Conservation (phyloP, 2,797 vertebrate species). For the Notamacropus eugenii region DNA sequence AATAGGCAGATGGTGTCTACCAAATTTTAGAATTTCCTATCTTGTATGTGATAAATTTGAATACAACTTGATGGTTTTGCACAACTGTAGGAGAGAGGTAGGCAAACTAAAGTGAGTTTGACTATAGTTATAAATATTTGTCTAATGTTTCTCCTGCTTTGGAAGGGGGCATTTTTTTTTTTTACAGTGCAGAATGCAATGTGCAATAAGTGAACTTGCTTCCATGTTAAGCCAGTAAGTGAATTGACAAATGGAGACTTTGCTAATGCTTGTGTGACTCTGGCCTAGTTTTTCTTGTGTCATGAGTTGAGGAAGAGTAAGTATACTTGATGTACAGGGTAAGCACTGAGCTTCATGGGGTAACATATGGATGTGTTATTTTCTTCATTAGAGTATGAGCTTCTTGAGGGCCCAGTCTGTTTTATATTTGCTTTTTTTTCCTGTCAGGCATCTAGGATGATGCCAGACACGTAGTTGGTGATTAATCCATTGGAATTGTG, state of each 20-base stretch:
- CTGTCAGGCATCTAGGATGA: background rate
- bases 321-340: background rate
- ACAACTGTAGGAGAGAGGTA: conserved; percentile 75
- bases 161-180: background rate
- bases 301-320: background rate
- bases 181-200: background rate
- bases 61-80: conserved; percentile 74
- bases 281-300: conserved; percentile 6
- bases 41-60: conserved; percentile 76
- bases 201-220: background rate
- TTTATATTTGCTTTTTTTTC: background rate
- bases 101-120: conserved; percentile 76
- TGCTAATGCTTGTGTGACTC: conserved; percentile 1
- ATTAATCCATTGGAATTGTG: background rate
- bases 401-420: background rate
- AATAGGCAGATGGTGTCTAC: conserved; percentile 77
- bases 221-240: background rate
- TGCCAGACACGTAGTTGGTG: background rate
- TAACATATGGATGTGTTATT: background rate
- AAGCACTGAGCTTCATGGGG: background rate
- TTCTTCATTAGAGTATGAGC: background rate
- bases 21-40: conserved; percentile 51
- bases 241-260: conserved; percentile 16
- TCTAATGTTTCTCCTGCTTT: conserved; percentile 48
- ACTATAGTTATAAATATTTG: conserved; percentile 76